Conservation (phyloP, 2,113 vertebrate species). For the Apodemus sylvaticus region DNA sequence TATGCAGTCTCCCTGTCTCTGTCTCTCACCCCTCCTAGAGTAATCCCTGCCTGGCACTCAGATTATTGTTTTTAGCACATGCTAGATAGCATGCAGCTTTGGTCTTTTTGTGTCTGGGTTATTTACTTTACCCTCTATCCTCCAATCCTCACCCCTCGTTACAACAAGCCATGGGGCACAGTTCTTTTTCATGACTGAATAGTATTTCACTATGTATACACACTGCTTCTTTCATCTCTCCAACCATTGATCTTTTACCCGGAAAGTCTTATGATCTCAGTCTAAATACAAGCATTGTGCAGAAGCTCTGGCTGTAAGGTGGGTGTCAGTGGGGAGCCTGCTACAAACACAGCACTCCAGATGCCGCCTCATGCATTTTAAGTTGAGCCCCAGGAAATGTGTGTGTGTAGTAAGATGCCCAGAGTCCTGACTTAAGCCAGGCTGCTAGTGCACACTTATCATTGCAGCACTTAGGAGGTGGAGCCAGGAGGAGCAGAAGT, state of each 20-base stretch:
- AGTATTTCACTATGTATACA: neutral
- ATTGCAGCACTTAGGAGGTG: neutral
- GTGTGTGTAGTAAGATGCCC: neutral
- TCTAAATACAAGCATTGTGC: neutral
- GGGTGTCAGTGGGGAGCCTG: neutral
- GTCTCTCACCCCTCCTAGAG: neutral
- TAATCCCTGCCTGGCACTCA: neutral
- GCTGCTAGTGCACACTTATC: neutral
- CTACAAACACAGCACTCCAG: neutral
- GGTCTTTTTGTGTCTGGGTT: neutral
- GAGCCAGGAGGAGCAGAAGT: neutral
- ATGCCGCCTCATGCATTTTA: neutral
- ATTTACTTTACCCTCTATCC: neutral
- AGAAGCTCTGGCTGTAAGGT: neutral
- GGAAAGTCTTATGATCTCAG: neutral
- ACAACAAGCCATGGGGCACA: neutral
- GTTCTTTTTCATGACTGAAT: neutral
- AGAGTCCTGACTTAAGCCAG: neutral
- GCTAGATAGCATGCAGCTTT: neutral
- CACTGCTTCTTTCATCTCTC: neutral
- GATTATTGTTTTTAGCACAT: neutral
- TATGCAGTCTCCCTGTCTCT: neutral
- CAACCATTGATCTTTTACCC: neutral
- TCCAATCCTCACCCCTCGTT: neutral
- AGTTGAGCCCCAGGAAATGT: neutral